Base-by-base conservation (phyloP, 1,140 invertebrate genomes). In the Zaprionus nigranus region DNA sequence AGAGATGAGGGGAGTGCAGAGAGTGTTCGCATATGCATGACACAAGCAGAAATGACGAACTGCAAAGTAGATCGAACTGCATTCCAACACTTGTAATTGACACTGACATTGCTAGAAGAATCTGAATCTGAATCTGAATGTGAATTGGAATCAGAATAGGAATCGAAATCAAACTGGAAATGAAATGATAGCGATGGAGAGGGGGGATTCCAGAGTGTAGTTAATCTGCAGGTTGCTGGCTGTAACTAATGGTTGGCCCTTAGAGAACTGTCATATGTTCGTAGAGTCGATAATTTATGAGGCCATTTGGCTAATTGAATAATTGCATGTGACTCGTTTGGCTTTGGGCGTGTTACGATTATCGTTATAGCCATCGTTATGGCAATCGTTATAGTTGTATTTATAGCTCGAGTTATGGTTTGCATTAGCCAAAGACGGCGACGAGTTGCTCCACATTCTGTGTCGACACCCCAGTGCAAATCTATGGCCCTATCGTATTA, bases 251-350 rank as follows among this genome's bases (percentile, higher is more conserved):
- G 69, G 38, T 51, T n/a, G 65, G 68, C 75, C 70, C 70, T 73
- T 61, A 34, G 17, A 38, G 46, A 66, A 60, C 61, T 64, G 60
- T 58, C 53, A 63, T 40, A 24, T 43, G 62, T 62, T 67, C 79
- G 72, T 76, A 79, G 63, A 85, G 51, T 70, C 67, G 85, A 38
- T 90, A 90, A 90, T 90, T 90, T 90, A 90, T 90, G 79, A 74
- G 75, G 85, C 85, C 85, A 90, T 90, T 90, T 85, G 79, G 66
- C 60, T 90, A 90, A 90, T 90, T 90, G 85, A 90, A 90, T 90
- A 90, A 90, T 90, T 90, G 80, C 78, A 81, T 79, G 72, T 84
- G 81, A 79, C 75, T 81, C 7, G 67, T 65, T 56, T 82, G 69
- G 71, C 71, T 72, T 70, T 78, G 85, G 85, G 68, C 57, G 65